These are phyloP conservation scores for Neodiprion fabricii DNA, from an alignment of 1,140 invertebrate genomes.

Conservation along the genomic window DNA sequence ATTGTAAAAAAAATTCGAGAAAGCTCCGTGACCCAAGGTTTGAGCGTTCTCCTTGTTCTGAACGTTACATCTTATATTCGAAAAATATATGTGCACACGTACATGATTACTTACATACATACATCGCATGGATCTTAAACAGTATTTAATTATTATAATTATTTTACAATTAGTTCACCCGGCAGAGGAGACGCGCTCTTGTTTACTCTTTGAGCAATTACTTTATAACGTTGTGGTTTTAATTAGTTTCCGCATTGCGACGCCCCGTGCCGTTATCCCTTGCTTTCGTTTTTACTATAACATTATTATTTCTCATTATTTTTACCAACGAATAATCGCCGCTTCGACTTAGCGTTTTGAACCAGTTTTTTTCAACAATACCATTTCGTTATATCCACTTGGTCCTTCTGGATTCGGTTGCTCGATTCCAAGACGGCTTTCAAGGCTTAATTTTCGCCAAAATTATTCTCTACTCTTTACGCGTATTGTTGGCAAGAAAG, in stretches of 20 bases:
- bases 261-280: neutral
- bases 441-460: neutral
- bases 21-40: neutral
- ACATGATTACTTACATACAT: neutral
- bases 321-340: neutral
- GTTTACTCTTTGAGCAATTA: slow-evolving; percentile 1
- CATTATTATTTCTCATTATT: neutral
- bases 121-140: neutral
- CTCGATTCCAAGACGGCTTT: neutral
- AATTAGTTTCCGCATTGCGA: neutral
- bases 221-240: neutral
- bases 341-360: neutral
- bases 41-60: neutral
- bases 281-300: too few relatives aligned
- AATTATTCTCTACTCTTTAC: neutral
- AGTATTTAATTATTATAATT: slow-evolving; percentile 5
- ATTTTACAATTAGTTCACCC: neutral
- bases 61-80: neutral
- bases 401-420: neutral
- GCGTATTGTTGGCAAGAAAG: too few relatives aligned
- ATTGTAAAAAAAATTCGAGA: neutral
- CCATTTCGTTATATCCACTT: neutral
- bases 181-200: neutral
- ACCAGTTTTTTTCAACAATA: neutral
- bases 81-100: neutral